A percentile compares a stretch with the other conserved stretches of the same genome.
phyloP scores from a whole-genome alignment of 1,140 invertebrate species.

The Panulirus ornatus region DNA sequence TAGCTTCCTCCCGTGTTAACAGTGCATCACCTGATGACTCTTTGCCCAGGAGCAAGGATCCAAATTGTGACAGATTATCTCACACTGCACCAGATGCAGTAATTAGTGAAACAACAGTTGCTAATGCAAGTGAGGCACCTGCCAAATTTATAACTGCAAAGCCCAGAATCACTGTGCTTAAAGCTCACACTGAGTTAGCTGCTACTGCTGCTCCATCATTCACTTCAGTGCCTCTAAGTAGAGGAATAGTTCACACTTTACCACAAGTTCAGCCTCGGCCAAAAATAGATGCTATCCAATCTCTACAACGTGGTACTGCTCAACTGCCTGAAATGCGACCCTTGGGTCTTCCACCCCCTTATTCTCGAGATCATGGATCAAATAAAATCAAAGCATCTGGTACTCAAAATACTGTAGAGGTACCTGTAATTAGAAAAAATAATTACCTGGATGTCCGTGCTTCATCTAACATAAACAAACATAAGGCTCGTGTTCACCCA shows the following conservation, averaged over 20 bases:
- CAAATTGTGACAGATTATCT: slow-evolving; percentile 35
- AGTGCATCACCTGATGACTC: slow-evolving; percentile 26
- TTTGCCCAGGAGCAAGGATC: slow-evolving; percentile 12
- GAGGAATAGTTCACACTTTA: slow-evolving; percentile 69
- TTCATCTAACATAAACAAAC: slow-evolving; percentile 78
- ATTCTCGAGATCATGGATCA: slow-evolving; percentile 44
- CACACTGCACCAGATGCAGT: slow-evolving; percentile 45
- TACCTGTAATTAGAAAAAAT: slow-evolving; percentile 82
- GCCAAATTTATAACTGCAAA: slow-evolving; percentile 77
- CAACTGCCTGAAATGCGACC: slow-evolving; percentile 48
- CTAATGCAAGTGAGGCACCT: slow-evolving; percentile 71
- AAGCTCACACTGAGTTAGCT: slow-evolving; percentile 77
- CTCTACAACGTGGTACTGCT: slow-evolving; percentile 58
- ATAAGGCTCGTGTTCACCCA: slow-evolving; percentile 63
- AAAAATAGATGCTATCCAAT: slow-evolving; percentile 66
- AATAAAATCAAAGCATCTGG: slow-evolving; percentile 38
- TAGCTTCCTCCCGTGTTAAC: slow-evolving; percentile 68
- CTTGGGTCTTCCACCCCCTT: slow-evolving; percentile 51
- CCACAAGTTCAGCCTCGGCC: slow-evolving; percentile 69
- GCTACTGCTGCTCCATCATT: slow-evolving; percentile 76
- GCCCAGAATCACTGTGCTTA: slow-evolving; percentile 77
- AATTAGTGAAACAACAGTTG: slow-evolving; percentile 69
- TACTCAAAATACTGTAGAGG: slow-evolving; percentile 12
- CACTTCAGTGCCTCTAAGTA: slow-evolving; percentile 72
- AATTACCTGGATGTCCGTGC: slow-evolving; percentile 85